Base-by-base conservation (phyloP, 2,888 invertebrate species). In the Cheilosia soror region DNA sequence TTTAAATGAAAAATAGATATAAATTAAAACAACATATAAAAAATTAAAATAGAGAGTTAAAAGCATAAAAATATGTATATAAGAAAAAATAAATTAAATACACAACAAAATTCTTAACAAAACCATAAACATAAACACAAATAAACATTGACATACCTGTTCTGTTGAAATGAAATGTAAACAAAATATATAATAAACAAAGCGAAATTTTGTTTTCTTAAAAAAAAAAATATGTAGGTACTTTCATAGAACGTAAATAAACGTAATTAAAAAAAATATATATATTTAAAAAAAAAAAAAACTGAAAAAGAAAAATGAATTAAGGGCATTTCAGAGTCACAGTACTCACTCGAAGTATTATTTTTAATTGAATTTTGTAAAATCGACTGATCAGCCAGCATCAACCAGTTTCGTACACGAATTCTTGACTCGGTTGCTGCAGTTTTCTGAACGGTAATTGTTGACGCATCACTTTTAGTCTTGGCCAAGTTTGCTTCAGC, bases 381-480 rank as follows among this genome's bases (percentile, higher is more conserved):
- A 55, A 91, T 90, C 66, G 91, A 91, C 68, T 91, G 90, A 89
- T 92, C 92, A 6, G 92, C 92, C 87, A 92, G 86, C 92, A 92
- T 92, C 44, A 92, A 88, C 92, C 92, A 92, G 84, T 92, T 92
- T 57, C 92, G 91, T n/a, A 92, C 92, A 6, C 92, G 90, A 65
- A 92, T 92, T 55, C 92, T 90, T 51, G 92, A 92, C 86, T 91
- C 91, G 69, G 87, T 87, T 63, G 88, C 89, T 51, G 73, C 57
- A 15, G 40, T 37, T 78, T 87, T 80, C 29, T 85, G 73, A 68
- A 37, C 31, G 31, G 2, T 37, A 37, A 27, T 78, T 42, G 49
- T 15, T 44, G 80, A 13, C 2, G 60, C 13, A 29, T 75, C 51
- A 25, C 65, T 69, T 69, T 58, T 57, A 31, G 47, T 55, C 6